A percentile compares a stretch with the other conserved stretches of the same genome.
Conservation (phyloP, 2,113 vertebrate genomes). For the Chiloscyllium plagiosum region DNA sequence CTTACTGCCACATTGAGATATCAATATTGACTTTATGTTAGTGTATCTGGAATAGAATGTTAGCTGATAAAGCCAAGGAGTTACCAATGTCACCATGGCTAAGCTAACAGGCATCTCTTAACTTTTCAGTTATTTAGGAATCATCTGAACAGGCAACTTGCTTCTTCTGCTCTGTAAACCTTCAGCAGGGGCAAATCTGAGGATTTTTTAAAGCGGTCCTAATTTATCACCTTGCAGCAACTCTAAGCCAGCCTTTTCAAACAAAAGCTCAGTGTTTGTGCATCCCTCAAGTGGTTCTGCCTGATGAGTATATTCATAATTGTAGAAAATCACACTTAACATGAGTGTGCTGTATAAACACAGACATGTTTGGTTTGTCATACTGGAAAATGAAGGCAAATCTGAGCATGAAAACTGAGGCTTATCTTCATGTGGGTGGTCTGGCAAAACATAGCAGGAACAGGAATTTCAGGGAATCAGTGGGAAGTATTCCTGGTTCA, state of each 20-base stretch:
- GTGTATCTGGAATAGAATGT: background rate
- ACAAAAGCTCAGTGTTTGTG: background rate
- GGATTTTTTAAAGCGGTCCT: background rate
- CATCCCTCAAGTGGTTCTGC: background rate
- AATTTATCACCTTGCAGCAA: background rate
- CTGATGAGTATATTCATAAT: slow-evolving; percentile 15
- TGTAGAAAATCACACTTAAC: slow-evolving; percentile 29
- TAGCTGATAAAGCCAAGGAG: background rate
- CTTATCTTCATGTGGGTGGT: slow-evolving; percentile 24
- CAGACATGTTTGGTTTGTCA: too few species aligned
- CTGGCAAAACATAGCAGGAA: background rate
- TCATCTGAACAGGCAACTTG: background rate
- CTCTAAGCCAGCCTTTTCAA: background rate
- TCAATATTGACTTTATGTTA: background rate
- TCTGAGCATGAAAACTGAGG: background rate
- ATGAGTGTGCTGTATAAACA: slow-evolving; percentile 18
- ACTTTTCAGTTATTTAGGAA: slow-evolving; percentile 16
- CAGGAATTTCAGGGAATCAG: background rate
- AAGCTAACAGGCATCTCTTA: background rate
- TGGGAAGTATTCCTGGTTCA: background rate
- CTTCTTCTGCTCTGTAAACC: background rate
- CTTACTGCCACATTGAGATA: background rate
- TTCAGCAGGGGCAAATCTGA: background rate
- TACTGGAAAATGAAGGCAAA: background rate
- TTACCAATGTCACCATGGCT: background rate